phyloP scores from a whole-genome alignment of 2,113 vertebrate genomes.

The Pavo muticus region DNA sequence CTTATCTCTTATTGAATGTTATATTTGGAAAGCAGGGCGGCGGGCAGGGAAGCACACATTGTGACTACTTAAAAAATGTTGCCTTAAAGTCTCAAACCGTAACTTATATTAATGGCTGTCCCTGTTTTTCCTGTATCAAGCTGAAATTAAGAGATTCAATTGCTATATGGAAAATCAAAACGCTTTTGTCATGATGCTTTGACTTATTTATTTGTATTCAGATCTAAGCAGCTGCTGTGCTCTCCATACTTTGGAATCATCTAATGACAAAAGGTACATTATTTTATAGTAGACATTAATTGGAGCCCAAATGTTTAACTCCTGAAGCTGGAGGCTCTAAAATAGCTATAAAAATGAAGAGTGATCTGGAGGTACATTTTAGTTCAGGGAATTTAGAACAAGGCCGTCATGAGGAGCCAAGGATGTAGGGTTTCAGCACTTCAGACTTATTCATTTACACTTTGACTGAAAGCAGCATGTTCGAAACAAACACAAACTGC shows the following conservation, averaged over 20 bases:
- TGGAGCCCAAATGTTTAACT: not conserved
- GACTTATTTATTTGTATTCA: not conserved
- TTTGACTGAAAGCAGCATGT: slow-evolving; percentile 15
- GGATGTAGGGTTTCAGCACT: slow-evolving; percentile 31
- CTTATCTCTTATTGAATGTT: not conserved
- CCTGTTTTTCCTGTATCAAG: not conserved
- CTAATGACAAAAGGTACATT: not conserved
- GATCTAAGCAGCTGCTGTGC: not conserved
- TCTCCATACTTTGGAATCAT: not conserved
- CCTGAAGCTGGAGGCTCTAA: not conserved
- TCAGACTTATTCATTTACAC: slow-evolving; percentile 39
- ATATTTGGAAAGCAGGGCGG: fast-evolving
- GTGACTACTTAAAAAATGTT: not conserved
- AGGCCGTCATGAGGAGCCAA: slow-evolving; percentile 2
- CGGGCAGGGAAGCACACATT: not conserved
- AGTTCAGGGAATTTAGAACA: slow-evolving; percentile 2
- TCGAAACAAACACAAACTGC: slow-evolving; percentile 20
- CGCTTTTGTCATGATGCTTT: not conserved
- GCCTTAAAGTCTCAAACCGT: not conserved
- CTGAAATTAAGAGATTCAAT: not conserved
- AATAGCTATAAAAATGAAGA: not conserved
- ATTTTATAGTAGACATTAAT: not conserved
- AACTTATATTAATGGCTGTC: not conserved
- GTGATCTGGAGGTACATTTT: not conserved
- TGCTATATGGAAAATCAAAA: not conserved